A percentile compares a stretch with the other conserved stretches of the same genome.
These are phyloP conservation scores for Gastracanthus pulcherrimus DNA, from an alignment of 2,888 invertebrate genomes.

Conservation along the genomic window DNA sequence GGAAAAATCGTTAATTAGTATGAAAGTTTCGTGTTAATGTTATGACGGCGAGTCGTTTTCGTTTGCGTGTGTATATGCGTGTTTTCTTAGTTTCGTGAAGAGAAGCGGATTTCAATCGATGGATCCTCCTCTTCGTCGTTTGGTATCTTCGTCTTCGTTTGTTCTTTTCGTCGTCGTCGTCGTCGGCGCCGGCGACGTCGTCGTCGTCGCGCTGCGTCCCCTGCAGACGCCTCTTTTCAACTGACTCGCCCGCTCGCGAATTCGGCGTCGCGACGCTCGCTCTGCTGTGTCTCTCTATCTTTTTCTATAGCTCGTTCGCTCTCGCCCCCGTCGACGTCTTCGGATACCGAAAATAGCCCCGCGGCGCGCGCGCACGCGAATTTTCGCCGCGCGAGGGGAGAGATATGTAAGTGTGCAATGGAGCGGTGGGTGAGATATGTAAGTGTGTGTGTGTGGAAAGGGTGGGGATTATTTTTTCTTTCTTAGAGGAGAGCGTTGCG, in stretches of 20 bases:
- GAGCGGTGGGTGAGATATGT: background rate
- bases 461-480: too few species aligned
- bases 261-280: constrained; percentile 60
- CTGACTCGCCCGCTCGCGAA: too few species aligned
- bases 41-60: background rate
- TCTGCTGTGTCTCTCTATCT: background rate
- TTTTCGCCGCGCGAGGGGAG: constrained; percentile 23
- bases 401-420: background rate
- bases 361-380: constrained; percentile 22
- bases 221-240: constrained; percentile 74
- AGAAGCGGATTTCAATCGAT: background rate
- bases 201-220: constrained; percentile 70
- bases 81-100: constrained; percentile 31
- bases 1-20: background rate
- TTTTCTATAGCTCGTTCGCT: background rate
- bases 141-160: constrained; percentile 46
- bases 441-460: background rate
- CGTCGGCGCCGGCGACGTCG: constrained; percentile 60
- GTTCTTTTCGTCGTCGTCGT: constrained; percentile 40
- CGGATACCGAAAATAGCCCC: constrained; percentile 37
- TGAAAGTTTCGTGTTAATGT: background rate
- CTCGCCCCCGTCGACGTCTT: background rate
- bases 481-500: too few species aligned
- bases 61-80: too few species aligned
- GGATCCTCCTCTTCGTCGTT: constrained; percentile 57